Conservation (phyloP, 2,888 invertebrate genomes). For the Esperia sulphurella region DNA sequence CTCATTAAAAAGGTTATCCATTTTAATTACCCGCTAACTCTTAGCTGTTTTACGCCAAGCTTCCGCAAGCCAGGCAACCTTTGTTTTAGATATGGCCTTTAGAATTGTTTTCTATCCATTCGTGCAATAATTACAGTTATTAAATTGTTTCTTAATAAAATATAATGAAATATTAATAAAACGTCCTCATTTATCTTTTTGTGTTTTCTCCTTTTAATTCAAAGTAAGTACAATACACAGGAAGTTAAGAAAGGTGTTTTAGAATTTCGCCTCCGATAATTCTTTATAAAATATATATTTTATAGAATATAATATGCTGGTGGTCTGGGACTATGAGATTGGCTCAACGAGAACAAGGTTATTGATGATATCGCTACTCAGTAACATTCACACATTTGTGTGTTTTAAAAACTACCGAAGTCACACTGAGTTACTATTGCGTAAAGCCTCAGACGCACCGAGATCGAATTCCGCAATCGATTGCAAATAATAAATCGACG, state of each 20-base stretch:
- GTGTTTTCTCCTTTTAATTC: too few relatives aligned
- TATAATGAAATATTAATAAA: too few relatives aligned
- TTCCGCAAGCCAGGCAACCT: not conserved
- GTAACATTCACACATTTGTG: slow-evolving; percentile 18
- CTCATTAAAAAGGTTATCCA: not conserved
- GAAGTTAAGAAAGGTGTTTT: too few relatives aligned
- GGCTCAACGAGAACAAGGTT: slow-evolving; percentile 32
- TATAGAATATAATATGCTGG: slow-evolving; percentile 1
- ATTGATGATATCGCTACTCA: slow-evolving; percentile 28
- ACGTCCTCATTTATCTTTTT: too few relatives aligned
- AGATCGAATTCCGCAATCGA: slow-evolving; percentile 15
- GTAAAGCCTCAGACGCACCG: slow-evolving; percentile 12
- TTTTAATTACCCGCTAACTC: not conserved
- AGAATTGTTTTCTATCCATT: too few relatives aligned
- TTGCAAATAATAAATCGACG: slow-evolving; percentile 21
- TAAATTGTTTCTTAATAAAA: too few relatives aligned
- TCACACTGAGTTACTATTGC: slow-evolving; percentile 17
- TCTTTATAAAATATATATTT: not conserved
- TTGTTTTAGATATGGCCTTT: not conserved
- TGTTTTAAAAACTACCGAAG: slow-evolving; percentile 23
- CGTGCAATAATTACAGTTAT: too few relatives aligned
- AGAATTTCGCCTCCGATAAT: too few relatives aligned
- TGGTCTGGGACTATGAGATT: slow-evolving; percentile 15
- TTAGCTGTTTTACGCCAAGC: not conserved
- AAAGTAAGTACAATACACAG: too few relatives aligned